phyloP scores from a whole-genome alignment of 2,888 invertebrate species.

The Leucozona laternaria region DNA sequence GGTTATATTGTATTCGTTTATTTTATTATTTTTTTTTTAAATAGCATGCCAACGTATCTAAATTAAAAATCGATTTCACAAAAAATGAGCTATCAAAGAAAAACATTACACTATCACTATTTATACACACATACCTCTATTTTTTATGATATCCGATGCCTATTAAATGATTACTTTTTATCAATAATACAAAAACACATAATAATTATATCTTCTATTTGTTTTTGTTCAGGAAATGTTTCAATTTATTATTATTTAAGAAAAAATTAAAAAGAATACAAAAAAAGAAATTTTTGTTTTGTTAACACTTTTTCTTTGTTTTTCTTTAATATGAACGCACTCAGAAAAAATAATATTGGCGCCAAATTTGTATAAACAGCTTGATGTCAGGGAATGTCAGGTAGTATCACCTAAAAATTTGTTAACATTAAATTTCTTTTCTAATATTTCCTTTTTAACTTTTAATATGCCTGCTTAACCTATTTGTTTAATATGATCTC shows the following conservation, averaged over 20 bases:
- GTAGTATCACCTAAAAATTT: too few species aligned
- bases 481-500: too few species aligned
- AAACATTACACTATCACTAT: background rate
- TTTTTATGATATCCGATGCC: background rate
- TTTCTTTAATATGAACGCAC: background rate
- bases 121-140: background rate
- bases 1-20: background rate
- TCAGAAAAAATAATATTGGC: background rate
- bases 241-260: background rate
- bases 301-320: background rate
- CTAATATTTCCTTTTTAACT: too few species aligned
- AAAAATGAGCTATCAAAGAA: background rate
- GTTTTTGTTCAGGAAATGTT: conserved; percentile 4
- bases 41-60: conserved; percentile 3
- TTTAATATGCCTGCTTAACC: too few species aligned
- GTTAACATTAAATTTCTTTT: too few species aligned
- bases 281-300: background rate
- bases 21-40: background rate
- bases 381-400: too few species aligned
- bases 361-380: too few species aligned
- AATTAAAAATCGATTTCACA: conserved; percentile 31
- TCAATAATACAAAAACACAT: background rate
- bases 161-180: conserved; percentile 2
- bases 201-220: conserved; percentile 13
- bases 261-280: background rate